Conservation (phyloP, 1,140 invertebrate species). For the Contarinia nasturtii region DNA sequence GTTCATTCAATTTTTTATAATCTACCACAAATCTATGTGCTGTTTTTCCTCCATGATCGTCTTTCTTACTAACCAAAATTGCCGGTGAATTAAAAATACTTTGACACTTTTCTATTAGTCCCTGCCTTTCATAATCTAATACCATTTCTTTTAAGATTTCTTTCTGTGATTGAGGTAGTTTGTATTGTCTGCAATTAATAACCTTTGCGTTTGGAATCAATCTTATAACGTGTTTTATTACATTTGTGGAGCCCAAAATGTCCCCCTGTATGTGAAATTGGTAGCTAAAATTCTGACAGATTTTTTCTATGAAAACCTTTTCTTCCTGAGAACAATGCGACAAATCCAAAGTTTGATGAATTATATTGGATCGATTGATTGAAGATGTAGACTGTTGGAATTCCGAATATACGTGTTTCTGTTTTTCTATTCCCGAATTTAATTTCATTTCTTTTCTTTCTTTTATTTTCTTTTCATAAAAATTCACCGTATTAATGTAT, state of each 20-base stretch:
- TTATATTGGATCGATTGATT: no score
- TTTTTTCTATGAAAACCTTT: no score
- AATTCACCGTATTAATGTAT: no score
- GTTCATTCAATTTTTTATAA: slow-evolving; percentile 13
- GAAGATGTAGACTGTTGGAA: no score
- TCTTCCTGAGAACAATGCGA: no score
- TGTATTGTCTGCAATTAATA: background rate
- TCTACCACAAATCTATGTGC: slow-evolving; percentile 15
- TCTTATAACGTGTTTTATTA: background rate
- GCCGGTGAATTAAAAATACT: slow-evolving; percentile 8
- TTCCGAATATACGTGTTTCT: no score
- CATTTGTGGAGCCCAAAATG: background rate
- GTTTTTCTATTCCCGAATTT: no score
- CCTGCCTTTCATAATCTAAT: slow-evolving; percentile 1
- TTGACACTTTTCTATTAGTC: slow-evolving; percentile 4
- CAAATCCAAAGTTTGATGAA: no score
- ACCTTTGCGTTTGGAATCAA: background rate
- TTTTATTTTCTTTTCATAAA: no score
- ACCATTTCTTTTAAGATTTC: slow-evolving; percentile 4
- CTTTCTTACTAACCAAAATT: slow-evolving; percentile 8
- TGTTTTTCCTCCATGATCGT: slow-evolving; percentile 5
- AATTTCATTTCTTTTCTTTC: no score
- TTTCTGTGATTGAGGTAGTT: background rate
- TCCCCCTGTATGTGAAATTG: background rate
- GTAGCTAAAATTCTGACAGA: background rate